Base-by-base conservation (phyloP, 2,888 invertebrate species). In the Cremastinae sp. region DNA sequence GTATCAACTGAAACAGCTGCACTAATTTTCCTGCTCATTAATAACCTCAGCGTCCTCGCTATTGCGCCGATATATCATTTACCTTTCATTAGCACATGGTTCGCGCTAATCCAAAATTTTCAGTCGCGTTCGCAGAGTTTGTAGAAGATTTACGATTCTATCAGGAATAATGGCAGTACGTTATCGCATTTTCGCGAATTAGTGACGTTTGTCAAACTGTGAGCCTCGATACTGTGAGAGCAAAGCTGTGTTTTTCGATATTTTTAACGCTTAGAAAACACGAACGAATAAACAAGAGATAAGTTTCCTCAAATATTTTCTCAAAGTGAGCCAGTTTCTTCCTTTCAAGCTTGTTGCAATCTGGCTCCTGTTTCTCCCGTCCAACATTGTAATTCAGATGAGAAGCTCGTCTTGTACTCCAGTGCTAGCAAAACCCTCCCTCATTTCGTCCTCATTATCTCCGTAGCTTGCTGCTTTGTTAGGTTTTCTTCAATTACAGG, bases 11-110 rank as follows among this genome's bases (percentile, higher is more conserved):
- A 54, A 69, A 45, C 66, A 36, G 66, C 58, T 56, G 71, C 41
- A 56, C 66, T 58, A 75, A 71, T 75, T 71, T 62, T 56, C 36
- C 28, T 38, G 71, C 66, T 56, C 49, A 75, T 71, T 71, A 71
- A 75, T 75, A 71, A 75, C 53, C 70, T 49, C 70, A 43, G 18
- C 51, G 61, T 61, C 47, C 49, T 28, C 28, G 5, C 28, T 28
- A 28, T 28, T 28, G 22, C 28, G 18, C 65, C 49, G 61, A 71
- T 51, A 51, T 36, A 62, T 62, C 47, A 75, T 71, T 75, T 43
- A 61, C 66, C 74, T 69, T 74, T 62, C 41, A 28, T 56, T 43
- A 34, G 18, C 64, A 69, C 51, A 64, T 62, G 53, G 64, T 45
- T 16, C 20, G 43, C 49, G 47, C 41, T 18, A 4, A 51, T 16